phyloP scores from a whole-genome alignment of 2,888 invertebrate genomes.

The Zhengitettix transpicula region DNA sequence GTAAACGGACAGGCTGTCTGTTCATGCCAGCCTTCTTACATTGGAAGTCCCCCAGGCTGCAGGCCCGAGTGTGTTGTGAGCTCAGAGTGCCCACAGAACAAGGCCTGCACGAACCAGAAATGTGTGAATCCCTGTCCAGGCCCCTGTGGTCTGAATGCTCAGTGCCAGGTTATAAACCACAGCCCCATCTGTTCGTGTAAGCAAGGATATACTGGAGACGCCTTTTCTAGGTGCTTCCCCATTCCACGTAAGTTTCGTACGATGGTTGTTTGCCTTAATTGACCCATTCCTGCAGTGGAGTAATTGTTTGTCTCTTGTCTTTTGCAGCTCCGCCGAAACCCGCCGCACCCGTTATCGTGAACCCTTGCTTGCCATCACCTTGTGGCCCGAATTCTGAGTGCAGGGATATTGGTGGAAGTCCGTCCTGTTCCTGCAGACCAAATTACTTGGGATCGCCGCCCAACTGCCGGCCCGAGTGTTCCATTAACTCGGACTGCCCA shows the following conservation, averaged over 20 bases:
- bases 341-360: constrained; percentile 21
- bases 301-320: not conserved
- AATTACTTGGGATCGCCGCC: constrained; percentile 47
- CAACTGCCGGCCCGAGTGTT: constrained; percentile 49
- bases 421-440: constrained; percentile 43
- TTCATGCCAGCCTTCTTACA: constrained; percentile 19
- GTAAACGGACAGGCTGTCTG: constrained; percentile 21
- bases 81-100: constrained; percentile 21
- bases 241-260: constrained; percentile 19
- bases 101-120: constrained; percentile 23
- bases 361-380: constrained; percentile 26
- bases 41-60: constrained; percentile 25
- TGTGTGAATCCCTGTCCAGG: constrained; percentile 24
- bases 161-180: constrained; percentile 60
- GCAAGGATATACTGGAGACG: constrained; percentile 52
- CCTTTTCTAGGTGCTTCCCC: constrained; percentile 51
- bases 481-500: constrained; percentile 48
- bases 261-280: not conserved
- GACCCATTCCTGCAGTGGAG: not conserved
- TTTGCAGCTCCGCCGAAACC: constrained; percentile 10
- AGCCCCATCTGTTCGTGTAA: constrained; percentile 63
- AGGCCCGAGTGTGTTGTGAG: constrained; percentile 21
- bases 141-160: constrained; percentile 32
- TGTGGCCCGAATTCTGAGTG: constrained; percentile 48
- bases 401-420: constrained; percentile 31